Base-by-base conservation (phyloP, 2,113 vertebrate genomes). In the Neotoma lepida region DNA sequence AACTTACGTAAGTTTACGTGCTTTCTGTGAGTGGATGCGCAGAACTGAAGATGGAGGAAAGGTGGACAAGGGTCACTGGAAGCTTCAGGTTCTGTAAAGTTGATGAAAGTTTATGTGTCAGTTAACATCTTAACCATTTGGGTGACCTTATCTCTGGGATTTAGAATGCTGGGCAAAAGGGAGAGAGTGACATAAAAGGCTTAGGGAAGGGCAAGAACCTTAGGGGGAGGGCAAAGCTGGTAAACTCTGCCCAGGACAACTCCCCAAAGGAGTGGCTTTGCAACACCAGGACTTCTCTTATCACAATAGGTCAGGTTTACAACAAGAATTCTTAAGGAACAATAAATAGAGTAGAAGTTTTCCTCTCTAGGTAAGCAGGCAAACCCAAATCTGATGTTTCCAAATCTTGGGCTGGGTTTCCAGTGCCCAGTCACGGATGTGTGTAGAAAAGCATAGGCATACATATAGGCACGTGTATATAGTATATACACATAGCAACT, bases 231-330 rank as follows among this genome's bases (percentile, higher is more conserved):
- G 54, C 17, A 30, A 63, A 63, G 64, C 18, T 49, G 71, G 70
- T 89, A 73, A 77, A 56, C 68, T 93, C 70, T 76, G 44, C 30
- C 44, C 49, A 44, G 77, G 77, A 51, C 93, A 89, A 94, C 78
- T 94, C 93, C 93, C 87, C 58, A 30, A 17, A 94, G 70, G 93
- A 89, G 78, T 5, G 58, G 87, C 70, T 64, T 51, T 66, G 68
- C 9, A 17, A 84, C 6, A 28, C 46, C 46, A 68, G 64, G 68
- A 17, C 46, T 88, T 84, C 68, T 76, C 66, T 88, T 84, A 66
- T 66, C n/a, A 91, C 26, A 20, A 1, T 9, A 61, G 71, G 35
- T 33, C 30, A 41, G n/a, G 58, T 87, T 93, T 90, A 80, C 2
- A 77, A 63, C 51, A 68, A 91, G 70, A 14, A 35, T 39, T 49